These are phyloP conservation scores for Pardalotus punctatus DNA, from an alignment of 2,113 vertebrate species.

Conservation along the genomic window DNA sequence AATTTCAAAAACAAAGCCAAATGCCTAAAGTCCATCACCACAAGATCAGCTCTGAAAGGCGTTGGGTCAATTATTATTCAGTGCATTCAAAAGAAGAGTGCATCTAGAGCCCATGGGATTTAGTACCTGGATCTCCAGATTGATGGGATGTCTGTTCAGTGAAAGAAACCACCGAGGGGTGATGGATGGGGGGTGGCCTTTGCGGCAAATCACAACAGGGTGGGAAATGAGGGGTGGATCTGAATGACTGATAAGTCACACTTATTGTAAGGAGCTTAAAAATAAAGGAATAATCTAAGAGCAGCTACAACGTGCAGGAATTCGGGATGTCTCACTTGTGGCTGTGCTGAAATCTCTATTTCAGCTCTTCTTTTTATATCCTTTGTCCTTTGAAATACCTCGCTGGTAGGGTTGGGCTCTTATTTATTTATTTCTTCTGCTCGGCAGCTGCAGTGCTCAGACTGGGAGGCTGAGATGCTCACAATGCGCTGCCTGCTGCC, in stretches of 20 bases:
- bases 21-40: not conserved
- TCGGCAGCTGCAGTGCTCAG: constrained; percentile 35
- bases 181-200: not conserved
- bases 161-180: not conserved
- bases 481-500: constrained; percentile 54
- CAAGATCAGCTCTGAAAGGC: not conserved
- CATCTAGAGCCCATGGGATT: not conserved
- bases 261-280: not conserved
- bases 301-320: not conserved
- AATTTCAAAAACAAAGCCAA: not conserved
- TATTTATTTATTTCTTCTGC: constrained; percentile 41
- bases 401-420: not conserved
- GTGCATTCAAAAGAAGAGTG: not conserved
- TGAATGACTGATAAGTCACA: not conserved
- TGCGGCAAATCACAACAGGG: not conserved
- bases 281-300: not conserved
- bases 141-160: not conserved
- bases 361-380: constrained; percentile 30
- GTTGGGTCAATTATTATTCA: not conserved
- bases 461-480: constrained; percentile 29
- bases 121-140: not conserved
- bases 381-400: constrained; percentile 47
- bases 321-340: not conserved
- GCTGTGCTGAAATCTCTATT: not conserved
- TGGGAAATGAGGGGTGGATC: not conserved